phyloP scores from a whole-genome alignment of 2,113 vertebrate species.

The Ictalurus furcatus region DNA sequence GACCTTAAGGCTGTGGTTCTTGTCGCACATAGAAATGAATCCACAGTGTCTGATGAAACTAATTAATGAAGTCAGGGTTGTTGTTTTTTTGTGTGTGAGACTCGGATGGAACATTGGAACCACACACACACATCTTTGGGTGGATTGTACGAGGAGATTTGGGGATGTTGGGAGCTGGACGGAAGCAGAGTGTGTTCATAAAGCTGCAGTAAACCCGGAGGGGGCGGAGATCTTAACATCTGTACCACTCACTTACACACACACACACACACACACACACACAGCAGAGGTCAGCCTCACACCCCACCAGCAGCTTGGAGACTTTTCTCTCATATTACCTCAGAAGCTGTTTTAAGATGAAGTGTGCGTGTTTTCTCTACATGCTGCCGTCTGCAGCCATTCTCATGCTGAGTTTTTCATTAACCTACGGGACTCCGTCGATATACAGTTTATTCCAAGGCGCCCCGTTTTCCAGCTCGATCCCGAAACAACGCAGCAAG shows the following conservation, averaged over 20 bases:
- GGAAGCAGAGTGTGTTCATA: not conserved
- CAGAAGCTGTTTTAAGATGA: conserved; percentile 30
- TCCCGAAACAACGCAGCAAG: conserved; percentile 70
- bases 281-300: not conserved
- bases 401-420: conserved; percentile 56
- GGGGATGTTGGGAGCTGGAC: not conserved
- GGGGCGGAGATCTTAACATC: not conserved
- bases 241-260: not conserved
- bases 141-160: not conserved
- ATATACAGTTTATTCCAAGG: conserved; percentile 68
- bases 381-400: conserved; percentile 12
- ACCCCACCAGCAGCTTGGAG: not conserved
- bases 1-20: not conserved
- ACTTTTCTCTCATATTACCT: not conserved
- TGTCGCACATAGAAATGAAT: not conserved
- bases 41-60: not conserved
- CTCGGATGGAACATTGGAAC: not conserved
- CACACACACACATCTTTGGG: not conserved
- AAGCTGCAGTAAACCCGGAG: not conserved
- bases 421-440: conserved; percentile 64
- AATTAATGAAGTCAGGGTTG: not conserved
- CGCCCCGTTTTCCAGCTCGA: conserved; percentile 57
- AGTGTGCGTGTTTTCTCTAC: conserved; percentile 31
- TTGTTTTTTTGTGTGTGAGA: not conserved
- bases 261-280: too few relatives aligned